A percentile compares a stretch with the other conserved stretches of the same genome.
phyloP scores from a whole-genome alignment of 2,797 vertebrate species.

The Acipenser transmontanus region DNA sequence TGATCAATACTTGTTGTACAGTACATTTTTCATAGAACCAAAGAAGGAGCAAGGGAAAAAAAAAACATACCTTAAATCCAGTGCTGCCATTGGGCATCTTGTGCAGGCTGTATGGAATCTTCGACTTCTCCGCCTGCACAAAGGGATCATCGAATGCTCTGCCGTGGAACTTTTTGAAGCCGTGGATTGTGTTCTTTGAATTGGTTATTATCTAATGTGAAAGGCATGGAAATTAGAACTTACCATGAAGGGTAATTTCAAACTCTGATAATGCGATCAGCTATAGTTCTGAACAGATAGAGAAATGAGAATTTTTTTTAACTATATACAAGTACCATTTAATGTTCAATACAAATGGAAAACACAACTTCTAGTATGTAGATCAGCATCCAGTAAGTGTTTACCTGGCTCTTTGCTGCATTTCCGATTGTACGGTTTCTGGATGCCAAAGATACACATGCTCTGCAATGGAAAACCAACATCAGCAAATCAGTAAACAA shows the following conservation, averaged over 20 bases:
- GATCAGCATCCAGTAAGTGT: too few relatives aligned
- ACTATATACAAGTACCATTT: too few relatives aligned
- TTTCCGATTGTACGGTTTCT: constrained; percentile 90
- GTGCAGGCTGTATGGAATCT: constrained; percentile 81
- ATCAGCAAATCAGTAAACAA: not conserved
- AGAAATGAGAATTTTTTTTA: too few relatives aligned
- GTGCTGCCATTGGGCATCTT: constrained; percentile 78
- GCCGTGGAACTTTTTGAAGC: constrained; percentile 89
- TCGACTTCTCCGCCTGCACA: constrained; percentile 76
- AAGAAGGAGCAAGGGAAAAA: not conserved
- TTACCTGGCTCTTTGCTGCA: constrained; percentile 87
- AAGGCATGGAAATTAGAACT: constrained; percentile 11
- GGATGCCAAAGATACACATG: constrained; percentile 85
- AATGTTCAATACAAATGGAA: too few relatives aligned
- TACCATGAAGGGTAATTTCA: too few relatives aligned
- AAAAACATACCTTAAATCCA: constrained; percentile 72
- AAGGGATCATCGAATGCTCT: constrained; percentile 80
- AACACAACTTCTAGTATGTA: too few relatives aligned
- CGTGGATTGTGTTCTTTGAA: constrained; percentile 84
- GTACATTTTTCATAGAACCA: too few relatives aligned
- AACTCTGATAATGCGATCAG: too few relatives aligned
- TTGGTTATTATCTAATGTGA: constrained; percentile 78
- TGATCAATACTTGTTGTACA: too few relatives aligned
- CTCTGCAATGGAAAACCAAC: constrained; percentile 54
- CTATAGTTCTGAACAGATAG: too few relatives aligned